Evolutionary conservation across 2,113 vertebrate species (phyloP), one percentile per base, ranked within the genome.

Genomic region (Crypturellus undulatus): DNA sequence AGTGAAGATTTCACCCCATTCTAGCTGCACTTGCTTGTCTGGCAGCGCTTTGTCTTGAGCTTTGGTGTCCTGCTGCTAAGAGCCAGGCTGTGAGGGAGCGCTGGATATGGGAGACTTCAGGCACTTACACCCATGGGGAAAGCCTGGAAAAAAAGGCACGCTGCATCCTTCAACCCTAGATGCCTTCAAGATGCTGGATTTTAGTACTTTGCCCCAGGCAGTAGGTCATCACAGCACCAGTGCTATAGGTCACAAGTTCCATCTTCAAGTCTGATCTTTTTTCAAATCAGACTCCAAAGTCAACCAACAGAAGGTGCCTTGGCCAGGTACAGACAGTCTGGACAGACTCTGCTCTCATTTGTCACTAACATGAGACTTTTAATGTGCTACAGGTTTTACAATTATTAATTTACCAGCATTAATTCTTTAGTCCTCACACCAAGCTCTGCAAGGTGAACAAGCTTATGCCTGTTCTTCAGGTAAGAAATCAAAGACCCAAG

Each of bases 361-460:
- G 18, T 34, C 68, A 58, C 69, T 58, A n/a, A 38, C 59, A 60
- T 3, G 19, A 68, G 51, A 60, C 20, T n/a, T 58, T 95, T 38
- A n/a, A 40, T 75, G 42, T 79, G 54, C 47, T 85, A 45, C 47
- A 91, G 82, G 42, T 32, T 78, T 88, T 73, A 63, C 60, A 94
- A 56, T 92, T 94, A 90, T 78, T 67, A 94, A 95, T 88, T 94
- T 64, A 88, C 90, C 80, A 90, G 32, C 42, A 25, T 71, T 73
- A 88, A 90, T 90, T 83, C 69, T 71, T 84, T 93, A 95, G 79
- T 65, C 69, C 42, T 71, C 82, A 62, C 63, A 83, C 34, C 52
- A 82, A 10, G 11, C 26, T 71, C 26, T 12, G 79, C 9, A 28
- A 73, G 59, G 24, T 73, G 54, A 36, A 18, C n/a, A 65, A 34